These are phyloP conservation scores for Neogale vison DNA, from an alignment of 2,113 vertebrate species.

Conservation along the genomic window DNA sequence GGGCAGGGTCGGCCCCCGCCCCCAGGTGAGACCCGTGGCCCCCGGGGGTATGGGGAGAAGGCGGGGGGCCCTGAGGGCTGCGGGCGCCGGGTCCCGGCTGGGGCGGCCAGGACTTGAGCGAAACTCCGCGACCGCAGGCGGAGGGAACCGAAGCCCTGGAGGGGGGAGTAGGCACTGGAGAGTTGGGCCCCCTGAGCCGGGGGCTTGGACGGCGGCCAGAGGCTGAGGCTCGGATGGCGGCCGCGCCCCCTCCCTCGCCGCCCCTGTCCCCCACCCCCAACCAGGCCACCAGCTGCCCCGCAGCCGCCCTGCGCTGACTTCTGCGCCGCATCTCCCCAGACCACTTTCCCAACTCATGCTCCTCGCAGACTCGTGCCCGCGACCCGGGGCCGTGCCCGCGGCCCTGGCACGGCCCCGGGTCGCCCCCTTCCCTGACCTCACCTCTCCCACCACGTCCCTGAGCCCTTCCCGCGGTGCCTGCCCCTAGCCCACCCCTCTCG, in stretches of 20 bases:
- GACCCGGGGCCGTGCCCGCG: fast-evolving
- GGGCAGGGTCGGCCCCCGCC: slow-evolving; percentile 75
- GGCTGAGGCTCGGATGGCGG: neutral
- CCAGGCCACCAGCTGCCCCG: neutral
- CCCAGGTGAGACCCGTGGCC: slow-evolving; percentile 78
- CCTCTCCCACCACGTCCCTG: neutral
- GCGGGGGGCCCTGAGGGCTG: neutral
- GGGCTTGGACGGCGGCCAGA: neutral
- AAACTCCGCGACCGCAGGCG: slow-evolving; percentile 58
- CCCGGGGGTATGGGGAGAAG: neutral
- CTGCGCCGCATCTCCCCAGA: neutral
- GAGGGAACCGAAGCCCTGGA: neutral
- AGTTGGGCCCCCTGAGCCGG: neutral
- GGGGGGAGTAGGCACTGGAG: neutral
- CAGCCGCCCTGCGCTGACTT: slow-evolving; percentile 26
- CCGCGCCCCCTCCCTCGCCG: neutral
- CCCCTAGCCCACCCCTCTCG: neutral
- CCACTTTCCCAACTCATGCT: slow-evolving; percentile 65
- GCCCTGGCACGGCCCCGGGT: neutral
- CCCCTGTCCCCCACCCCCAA: neutral
- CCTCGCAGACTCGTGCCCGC: neutral
- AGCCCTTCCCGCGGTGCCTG: neutral
- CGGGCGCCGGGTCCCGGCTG: neutral
- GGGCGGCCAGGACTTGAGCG: slow-evolving; percentile 35
- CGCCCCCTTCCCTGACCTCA: too few relatives aligned